phyloP scores from a whole-genome alignment of 2,113 vertebrate genomes.

The Crotalus viridis region DNA sequence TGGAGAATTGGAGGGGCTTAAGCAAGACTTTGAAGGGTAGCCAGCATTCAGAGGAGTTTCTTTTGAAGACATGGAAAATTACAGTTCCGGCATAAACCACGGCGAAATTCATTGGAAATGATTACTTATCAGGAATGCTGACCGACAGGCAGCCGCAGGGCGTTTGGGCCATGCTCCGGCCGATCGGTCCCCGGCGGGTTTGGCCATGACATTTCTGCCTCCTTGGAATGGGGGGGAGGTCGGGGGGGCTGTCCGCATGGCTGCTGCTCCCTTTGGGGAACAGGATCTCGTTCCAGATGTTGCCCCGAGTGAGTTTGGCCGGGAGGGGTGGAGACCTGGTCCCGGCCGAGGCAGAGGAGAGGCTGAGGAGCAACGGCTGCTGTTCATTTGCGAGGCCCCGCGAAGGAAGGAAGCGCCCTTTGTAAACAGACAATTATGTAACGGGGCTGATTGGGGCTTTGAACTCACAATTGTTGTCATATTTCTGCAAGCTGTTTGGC shows the following conservation, averaged over 20 bases:
- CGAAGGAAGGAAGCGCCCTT: not conserved
- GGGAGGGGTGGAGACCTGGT: not conserved
- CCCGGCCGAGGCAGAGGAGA: not conserved
- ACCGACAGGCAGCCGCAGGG: slow-evolving; percentile 34
- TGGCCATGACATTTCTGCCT: slow-evolving; percentile 38
- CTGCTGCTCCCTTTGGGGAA: slow-evolving; percentile 1
- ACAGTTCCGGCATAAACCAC: slow-evolving; percentile 47
- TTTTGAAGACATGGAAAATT: slow-evolving; percentile 55
- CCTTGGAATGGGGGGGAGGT: slow-evolving; percentile 16
- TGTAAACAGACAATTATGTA: slow-evolving; percentile 4
- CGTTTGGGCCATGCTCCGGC: slow-evolving; percentile 13
- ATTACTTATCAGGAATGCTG: slow-evolving; percentile 36
- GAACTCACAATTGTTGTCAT: not conserved
- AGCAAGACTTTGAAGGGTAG: slow-evolving; percentile 41
- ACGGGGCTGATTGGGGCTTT: slow-evolving; percentile 16
- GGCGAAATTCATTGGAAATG: slow-evolving; percentile 26
- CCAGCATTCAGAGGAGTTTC: slow-evolving; percentile 26
- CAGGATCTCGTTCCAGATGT: slow-evolving; percentile 35
- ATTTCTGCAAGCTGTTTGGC: slow-evolving; percentile 14
- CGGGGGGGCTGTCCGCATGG: not conserved
- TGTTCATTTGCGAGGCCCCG: slow-evolving; percentile 17
- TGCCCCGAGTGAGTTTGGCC: not conserved
- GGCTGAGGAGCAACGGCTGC: slow-evolving; percentile 28
- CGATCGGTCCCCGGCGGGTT: not conserved
- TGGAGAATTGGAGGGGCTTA: slow-evolving; percentile 28